Evolutionary conservation across 37 sponge, comb jelly and placozoan species (phyloP), one percentile per base, ranked within the genome.

Genomic region (Eunapius fragilis): DNA sequence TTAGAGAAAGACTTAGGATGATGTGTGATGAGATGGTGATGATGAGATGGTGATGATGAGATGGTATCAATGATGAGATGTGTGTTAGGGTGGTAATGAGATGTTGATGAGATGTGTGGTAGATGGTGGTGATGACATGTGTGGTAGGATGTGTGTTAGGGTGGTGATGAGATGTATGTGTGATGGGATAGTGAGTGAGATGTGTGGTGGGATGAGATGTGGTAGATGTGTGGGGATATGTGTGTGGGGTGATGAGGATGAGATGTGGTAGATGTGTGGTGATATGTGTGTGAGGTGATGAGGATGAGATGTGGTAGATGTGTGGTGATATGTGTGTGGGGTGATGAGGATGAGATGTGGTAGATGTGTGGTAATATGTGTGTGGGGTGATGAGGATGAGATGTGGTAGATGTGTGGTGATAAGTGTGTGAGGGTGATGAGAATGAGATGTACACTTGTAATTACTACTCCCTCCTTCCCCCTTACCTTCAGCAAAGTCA

Each of bases 401-500:
- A 33, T 28, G 76, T 30, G 76, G 25, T 28, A 11, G 76, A 7
- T 30, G 27, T 30, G 31, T 75, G 27, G 10, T 7, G 31, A 75
- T 75, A 7, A 41, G 48, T 6, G 50, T 76, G 77, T 10, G 32
- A 26, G 22, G 25, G 32, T 41, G 41, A 58, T 49, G 31, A 27
- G 14, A 10, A 36, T 33, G 14, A 32, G 31, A 76, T 35, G 25
- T 70, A 28, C 34, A 34, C 24, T 30, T 67, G 69, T n/a, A n/a
- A n/a, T n/a, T n/a, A n/a, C n/a, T n/a, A n/a, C n/a, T n/a, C n/a
- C n/a, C n/a, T n/a, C 28, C 72, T 36, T 24, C 31, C 58, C 25
- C 37, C 23, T 33, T 7, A 17, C 13, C 41, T 88, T 71, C 84
- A 98, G 98, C 96, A 4, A 94, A 94, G 41, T 77, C 83, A 19